Conservation (phyloP, 1,140 invertebrate genomes). For the Sarcophaga bullata region DNA sequence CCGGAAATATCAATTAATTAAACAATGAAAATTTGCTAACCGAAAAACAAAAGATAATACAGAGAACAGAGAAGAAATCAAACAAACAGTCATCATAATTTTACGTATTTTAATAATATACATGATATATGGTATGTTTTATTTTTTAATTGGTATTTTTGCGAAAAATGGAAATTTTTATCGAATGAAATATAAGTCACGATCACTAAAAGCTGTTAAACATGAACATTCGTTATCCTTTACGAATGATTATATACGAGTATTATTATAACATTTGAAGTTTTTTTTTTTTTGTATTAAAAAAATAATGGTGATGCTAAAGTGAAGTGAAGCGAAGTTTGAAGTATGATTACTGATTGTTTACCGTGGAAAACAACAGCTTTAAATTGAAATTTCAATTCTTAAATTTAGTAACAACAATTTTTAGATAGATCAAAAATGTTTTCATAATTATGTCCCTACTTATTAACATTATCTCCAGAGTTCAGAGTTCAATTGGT, state of each 20-base stretch:
- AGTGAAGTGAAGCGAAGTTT: too few species aligned
- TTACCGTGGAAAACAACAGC: slow-evolving; percentile 33
- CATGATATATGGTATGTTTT: neutral
- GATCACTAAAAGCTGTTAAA: too few species aligned
- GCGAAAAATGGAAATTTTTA: too few species aligned
- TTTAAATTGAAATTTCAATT: slow-evolving; percentile 41
- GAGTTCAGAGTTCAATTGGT: neutral
- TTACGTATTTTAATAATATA: neutral
- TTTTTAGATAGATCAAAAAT: slow-evolving; percentile 38
- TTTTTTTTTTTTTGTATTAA: too few species aligned
- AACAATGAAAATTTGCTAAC: neutral
- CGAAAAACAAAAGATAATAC: neutral
- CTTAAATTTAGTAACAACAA: slow-evolving; percentile 25
- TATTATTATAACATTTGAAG: too few species aligned
- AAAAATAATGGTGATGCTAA: too few species aligned
- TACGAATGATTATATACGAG: too few species aligned
- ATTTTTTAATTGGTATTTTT: too few species aligned
- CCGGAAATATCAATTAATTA: slow-evolving; percentile 4
- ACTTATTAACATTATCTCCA: neutral
- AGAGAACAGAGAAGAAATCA: neutral
- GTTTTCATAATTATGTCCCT: slow-evolving; percentile 6
- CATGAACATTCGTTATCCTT: too few species aligned
- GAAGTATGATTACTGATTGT: slow-evolving; percentile 10
- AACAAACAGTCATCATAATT: slow-evolving; percentile 7
- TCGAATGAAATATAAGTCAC: too few species aligned